These are phyloP conservation scores for Sebastiscus tertius DNA, from an alignment of 2,797 vertebrate genomes.

Conservation along the genomic window DNA sequence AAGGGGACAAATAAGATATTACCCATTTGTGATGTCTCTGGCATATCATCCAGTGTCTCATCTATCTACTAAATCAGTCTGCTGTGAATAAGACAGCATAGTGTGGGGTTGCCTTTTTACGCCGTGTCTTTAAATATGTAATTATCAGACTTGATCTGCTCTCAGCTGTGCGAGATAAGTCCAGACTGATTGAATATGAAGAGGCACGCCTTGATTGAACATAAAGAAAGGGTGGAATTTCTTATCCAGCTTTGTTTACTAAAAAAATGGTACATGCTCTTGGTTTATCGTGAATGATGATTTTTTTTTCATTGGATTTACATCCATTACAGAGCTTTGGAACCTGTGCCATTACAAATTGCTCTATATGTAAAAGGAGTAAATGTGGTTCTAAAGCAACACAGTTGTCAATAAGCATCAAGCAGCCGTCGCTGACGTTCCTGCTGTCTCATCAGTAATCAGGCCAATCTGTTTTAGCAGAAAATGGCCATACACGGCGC, in stretches of 20 bases:
- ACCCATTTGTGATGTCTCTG: conserved; percentile 24
- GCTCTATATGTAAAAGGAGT: conserved; percentile 74
- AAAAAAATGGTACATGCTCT: conserved; percentile 51
- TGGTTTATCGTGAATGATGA: conserved; percentile 39
- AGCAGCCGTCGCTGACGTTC: conserved; percentile 61
- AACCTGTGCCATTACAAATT: conserved; percentile 73
- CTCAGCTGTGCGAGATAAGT: conserved; percentile 22
- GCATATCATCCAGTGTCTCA: conserved; percentile 42
- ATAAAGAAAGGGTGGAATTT: conserved; percentile 66
- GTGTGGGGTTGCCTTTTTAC: not conserved
- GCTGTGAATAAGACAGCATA: conserved; percentile 24
- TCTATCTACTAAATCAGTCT: conserved; percentile 17
- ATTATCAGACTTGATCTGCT: conserved; percentile 42
- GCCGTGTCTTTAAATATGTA: conserved; percentile 26
- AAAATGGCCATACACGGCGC: conserved; percentile 68
- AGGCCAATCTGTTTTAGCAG: conserved; percentile 83
- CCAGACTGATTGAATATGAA: conserved; percentile 52
- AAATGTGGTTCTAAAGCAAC: conserved; percentile 73
- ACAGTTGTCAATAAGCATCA: conserved; percentile 80
- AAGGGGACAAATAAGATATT: conserved; percentile 21
- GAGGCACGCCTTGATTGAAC: conserved; percentile 51
- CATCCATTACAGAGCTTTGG: conserved; percentile 66
- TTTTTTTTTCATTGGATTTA: conserved; percentile 59
- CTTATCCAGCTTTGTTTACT: conserved; percentile 53
- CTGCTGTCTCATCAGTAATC: conserved; percentile 77